These are phyloP conservation scores for Suncus etruscus DNA, from an alignment of 2,113 vertebrate genomes.

Conservation along the genomic window DNA sequence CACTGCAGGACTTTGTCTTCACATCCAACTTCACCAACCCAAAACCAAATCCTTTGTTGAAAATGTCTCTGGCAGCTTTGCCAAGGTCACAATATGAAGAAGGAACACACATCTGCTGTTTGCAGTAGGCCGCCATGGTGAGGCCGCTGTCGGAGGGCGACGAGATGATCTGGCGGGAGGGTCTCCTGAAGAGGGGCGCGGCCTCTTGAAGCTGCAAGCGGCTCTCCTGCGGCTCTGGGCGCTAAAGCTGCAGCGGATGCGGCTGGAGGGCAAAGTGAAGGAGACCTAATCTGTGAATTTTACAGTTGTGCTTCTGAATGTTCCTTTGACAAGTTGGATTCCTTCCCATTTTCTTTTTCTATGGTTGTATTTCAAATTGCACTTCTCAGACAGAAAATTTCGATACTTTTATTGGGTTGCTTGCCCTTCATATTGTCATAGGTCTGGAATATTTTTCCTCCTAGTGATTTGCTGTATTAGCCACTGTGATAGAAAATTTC, in stretches of 20 bases:
- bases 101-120: slow-evolving; percentile 93
- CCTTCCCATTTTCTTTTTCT: too few relatives aligned
- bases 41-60: slow-evolving; percentile 99
- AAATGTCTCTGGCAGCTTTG: slow-evolving; percentile 98
- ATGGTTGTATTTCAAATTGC: too few relatives aligned
- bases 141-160: slow-evolving; percentile 4
- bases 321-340: too few relatives aligned
- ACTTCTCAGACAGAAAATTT: too few relatives aligned
- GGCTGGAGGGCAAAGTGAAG: slow-evolving; percentile 93
- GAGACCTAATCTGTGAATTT: too few relatives aligned
- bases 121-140: slow-evolving; percentile 71
- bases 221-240: not conserved
- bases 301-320: too few relatives aligned
- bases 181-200: slow-evolving; percentile 48
- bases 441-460: too few relatives aligned
- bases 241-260: slow-evolving; percentile 81
- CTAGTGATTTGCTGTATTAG: too few relatives aligned
- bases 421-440: too few relatives aligned
- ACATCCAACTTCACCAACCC: slow-evolving; percentile 97
- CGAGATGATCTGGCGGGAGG: not conserved
- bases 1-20: slow-evolving; percentile 97
- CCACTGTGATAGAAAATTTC: too few relatives aligned
- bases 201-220: slow-evolving; percentile 31
- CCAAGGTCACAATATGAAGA: slow-evolving; percentile 96
- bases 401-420: too few relatives aligned